These are phyloP conservation scores for Eleutherodactylus coqui DNA, from an alignment of 2,797 vertebrate genomes.

Conservation along the genomic window DNA sequence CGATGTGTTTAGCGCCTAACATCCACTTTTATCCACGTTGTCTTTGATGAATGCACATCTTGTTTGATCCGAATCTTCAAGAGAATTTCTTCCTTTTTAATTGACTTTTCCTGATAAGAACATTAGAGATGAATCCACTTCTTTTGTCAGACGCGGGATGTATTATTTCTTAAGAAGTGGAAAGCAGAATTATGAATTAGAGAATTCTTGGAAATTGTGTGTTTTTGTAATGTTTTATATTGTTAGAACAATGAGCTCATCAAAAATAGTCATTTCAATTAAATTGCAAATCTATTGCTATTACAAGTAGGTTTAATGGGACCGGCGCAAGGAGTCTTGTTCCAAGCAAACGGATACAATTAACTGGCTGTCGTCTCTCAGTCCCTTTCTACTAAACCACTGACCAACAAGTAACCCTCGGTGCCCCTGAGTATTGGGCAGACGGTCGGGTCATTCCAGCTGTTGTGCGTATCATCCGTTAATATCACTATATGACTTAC, in stretches of 20 bases:
- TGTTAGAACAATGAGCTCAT: not conserved
- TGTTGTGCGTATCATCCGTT: no score
- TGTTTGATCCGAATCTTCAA: not conserved
- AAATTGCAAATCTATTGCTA: not conserved
- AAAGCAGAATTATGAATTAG: not conserved
- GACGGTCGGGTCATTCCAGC: no score
- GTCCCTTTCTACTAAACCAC: no score
- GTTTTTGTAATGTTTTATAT: not conserved
- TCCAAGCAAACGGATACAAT: not conserved
- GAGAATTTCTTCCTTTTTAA: not conserved
- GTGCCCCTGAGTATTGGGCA: no score
- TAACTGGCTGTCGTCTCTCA: not conserved
- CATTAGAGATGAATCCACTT: not conserved
- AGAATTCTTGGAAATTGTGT: not conserved
- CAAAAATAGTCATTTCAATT: not conserved
- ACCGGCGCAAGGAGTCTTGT: not conserved
- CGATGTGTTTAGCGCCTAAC: not conserved
- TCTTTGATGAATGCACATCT: not conserved
- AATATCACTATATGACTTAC: no score
- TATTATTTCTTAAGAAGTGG: not conserved
- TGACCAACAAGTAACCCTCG: no score
- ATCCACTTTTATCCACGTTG: not conserved
- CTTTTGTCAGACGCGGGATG: not conserved
- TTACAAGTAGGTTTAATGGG: not conserved
- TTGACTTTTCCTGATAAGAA: not conserved